phyloP scores from a whole-genome alignment of 1,140 invertebrate species.

The Ctenoplectra terminalis region DNA sequence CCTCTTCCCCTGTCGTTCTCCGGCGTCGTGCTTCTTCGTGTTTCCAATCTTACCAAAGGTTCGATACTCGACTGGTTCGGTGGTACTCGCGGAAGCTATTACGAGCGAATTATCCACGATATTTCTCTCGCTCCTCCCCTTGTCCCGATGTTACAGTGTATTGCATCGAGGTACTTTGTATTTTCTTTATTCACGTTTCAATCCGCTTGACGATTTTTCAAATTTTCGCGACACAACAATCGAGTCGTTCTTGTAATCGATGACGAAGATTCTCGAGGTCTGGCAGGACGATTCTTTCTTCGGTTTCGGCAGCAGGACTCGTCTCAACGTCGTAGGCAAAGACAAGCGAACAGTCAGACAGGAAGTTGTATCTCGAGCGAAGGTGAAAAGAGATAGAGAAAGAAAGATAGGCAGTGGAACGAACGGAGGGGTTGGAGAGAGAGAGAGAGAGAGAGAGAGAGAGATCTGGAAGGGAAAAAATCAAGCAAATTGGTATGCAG shows the following conservation, averaged over 20 bases:
- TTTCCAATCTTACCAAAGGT: constrained; percentile 52
- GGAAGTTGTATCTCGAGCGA: constrained; percentile 38
- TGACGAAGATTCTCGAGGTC: neutral
- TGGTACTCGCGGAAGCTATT: constrained; percentile 29
- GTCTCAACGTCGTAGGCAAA: constrained; percentile 14
- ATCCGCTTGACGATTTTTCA: too few relatives aligned
- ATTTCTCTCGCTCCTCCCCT: neutral
- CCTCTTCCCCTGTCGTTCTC: neutral
- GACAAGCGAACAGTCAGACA: constrained; percentile 16
- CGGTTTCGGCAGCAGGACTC: neutral
- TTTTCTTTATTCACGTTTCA: too few relatives aligned
- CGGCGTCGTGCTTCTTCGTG: constrained; percentile 41
- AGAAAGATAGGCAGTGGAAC: constrained; percentile 72
- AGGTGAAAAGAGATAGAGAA: constrained; percentile 51
- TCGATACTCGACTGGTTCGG: constrained; percentile 23
- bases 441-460: neutral
- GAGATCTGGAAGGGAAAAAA: constrained; percentile 73
- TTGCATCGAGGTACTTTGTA: too few relatives aligned
- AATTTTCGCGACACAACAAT: too few relatives aligned
- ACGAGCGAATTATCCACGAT: constrained; percentile 30
- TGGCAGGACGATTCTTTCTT: too few relatives aligned
- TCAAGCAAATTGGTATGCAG: constrained; percentile 84
- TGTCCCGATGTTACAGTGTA: too few relatives aligned
- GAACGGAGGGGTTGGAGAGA: constrained; percentile 44
- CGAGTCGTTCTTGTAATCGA: constrained; percentile 26